phyloP scores from a whole-genome alignment of 2,113 vertebrate genomes.

The Silurus glanis region DNA sequence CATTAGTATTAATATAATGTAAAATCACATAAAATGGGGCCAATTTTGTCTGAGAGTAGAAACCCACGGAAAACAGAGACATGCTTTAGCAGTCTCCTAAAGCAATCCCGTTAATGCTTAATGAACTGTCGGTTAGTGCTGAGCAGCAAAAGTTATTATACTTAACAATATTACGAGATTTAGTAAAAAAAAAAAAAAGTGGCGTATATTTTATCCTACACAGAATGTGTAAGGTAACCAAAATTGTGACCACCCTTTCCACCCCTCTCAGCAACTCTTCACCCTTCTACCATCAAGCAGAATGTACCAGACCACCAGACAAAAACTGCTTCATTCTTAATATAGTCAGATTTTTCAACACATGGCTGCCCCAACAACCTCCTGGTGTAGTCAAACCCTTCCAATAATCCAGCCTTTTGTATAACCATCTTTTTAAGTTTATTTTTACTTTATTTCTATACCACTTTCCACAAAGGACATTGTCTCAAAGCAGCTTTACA shows the following conservation, averaged over 20 bases:
- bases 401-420: background rate
- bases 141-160: background rate
- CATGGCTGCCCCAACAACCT: background rate
- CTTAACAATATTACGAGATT: background rate
- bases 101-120: background rate
- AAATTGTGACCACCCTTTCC: background rate
- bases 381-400: background rate
- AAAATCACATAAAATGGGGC: background rate
- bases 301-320: background rate
- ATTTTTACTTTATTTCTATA: too few relatives aligned
- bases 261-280: background rate
- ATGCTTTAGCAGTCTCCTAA: background rate
- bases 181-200: background rate
- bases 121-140: background rate
- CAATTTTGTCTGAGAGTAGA: background rate
- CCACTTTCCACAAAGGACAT: too few relatives aligned
- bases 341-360: background rate
- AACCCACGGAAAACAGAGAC: background rate
- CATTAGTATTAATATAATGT: background rate
- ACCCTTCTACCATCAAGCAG: background rate
- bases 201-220: background rate
- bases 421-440: background rate
- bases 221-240: background rate
- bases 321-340: background rate
- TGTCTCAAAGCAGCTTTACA: too few relatives aligned